These are phyloP conservation scores for Mionectes macconnelli DNA, from an alignment of 2,113 vertebrate genomes.

Conservation along the genomic window DNA sequence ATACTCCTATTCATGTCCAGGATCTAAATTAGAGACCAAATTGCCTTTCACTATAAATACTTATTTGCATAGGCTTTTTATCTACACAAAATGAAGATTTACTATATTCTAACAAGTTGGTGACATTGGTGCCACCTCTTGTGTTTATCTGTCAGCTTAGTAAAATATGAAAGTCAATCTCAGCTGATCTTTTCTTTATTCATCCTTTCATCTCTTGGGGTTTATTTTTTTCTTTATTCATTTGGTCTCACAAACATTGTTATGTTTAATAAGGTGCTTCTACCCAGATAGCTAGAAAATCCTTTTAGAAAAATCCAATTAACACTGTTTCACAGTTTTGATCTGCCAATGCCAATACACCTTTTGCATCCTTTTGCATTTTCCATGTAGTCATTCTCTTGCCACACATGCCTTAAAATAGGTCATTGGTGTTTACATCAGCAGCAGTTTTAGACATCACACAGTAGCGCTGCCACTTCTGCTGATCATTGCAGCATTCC, in stretches of 20 bases:
- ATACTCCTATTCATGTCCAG: neutral
- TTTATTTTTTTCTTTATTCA: neutral
- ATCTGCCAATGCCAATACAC: neutral
- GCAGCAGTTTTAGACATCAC: neutral
- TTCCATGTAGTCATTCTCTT: neutral
- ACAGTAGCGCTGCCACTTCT: neutral
- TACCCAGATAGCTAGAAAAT: neutral
- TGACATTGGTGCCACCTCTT: neutral
- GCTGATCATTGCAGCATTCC: neutral
- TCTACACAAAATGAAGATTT: neutral
- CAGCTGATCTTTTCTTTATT: neutral
- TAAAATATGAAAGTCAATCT: neutral
- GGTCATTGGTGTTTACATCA: conserved; percentile 31
- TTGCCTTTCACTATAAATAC: neutral
- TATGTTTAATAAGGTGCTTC: neutral
- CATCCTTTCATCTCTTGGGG: neutral
- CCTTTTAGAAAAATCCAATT: neutral
- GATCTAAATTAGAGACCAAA: neutral
- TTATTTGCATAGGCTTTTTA: neutral
- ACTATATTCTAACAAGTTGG: neutral
- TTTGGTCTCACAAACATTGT: neutral
- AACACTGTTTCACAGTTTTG: neutral
- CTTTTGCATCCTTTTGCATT: neutral
- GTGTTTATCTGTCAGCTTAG: neutral
- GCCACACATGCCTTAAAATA: conserved; percentile 12